A percentile compares a stretch with the other conserved stretches of the same genome.
Evolutionary conservation across 2,797 vertebrate genomes (phyloP).

Genomic region (Leuciscus waleckii): DNA sequence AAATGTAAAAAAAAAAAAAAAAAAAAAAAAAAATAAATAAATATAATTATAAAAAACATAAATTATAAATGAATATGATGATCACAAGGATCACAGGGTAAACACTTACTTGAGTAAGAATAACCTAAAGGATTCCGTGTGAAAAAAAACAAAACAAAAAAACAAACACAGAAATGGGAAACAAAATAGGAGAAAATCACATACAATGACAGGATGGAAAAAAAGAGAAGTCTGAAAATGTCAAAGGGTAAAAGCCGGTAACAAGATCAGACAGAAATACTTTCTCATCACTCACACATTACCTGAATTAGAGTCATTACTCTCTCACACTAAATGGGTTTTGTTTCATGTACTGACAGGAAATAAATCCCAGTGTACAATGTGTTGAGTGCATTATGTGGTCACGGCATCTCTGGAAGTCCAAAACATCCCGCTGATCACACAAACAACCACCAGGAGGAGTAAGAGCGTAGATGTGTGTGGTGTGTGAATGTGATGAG

Average conservation of each 20-base stretch:
- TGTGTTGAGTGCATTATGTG: slow-evolving; percentile 29
- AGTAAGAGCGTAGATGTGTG: slow-evolving; percentile 56
- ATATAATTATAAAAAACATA: no score
- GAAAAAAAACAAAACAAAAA: slow-evolving; percentile 17
- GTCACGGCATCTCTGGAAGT: background rate
- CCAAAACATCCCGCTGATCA: slow-evolving; percentile 7
- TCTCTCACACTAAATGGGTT: slow-evolving; percentile 15
- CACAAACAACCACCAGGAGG: slow-evolving; percentile 74
- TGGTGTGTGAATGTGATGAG: background rate
- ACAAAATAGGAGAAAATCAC: slow-evolving; percentile 39
- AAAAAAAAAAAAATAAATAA: background rate
- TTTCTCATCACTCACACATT: slow-evolving; percentile 18
- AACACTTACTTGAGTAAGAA: slow-evolving; percentile 87
- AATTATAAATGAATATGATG: background rate
- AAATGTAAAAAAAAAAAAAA: background rate
- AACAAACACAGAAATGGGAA: slow-evolving; percentile 30
- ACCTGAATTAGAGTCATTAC: slow-evolving; percentile 15
- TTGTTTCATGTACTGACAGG: slow-evolving; percentile 22
- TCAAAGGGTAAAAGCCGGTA: slow-evolving; percentile 34
- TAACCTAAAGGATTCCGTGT: slow-evolving; percentile 79
- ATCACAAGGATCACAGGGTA: slow-evolving; percentile 45
- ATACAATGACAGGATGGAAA: slow-evolving; percentile 35
- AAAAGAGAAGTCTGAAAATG: slow-evolving; percentile 28
- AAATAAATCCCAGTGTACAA: slow-evolving; percentile 30
- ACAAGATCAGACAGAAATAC: slow-evolving; percentile 15